phyloP scores from a whole-genome alignment of 2,888 invertebrate genomes.

The Liodrosophila aerea region DNA sequence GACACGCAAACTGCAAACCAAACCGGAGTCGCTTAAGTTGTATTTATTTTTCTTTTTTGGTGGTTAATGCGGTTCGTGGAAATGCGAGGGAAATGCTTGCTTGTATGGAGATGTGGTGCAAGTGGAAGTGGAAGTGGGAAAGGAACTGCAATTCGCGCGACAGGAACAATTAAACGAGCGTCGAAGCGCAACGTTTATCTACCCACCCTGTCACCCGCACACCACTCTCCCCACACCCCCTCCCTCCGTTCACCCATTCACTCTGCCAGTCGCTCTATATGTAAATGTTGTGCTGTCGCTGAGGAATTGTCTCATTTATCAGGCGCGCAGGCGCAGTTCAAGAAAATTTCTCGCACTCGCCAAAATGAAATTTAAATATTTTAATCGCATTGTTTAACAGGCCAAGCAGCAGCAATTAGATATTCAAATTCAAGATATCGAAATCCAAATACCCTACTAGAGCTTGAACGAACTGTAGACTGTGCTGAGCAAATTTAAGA shows the following conservation, averaged over 20 bases:
- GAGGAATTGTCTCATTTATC: constrained; percentile 71
- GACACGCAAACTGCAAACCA: constrained; percentile 42
- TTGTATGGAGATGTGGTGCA: not conserved
- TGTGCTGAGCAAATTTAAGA: no score
- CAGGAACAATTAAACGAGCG: constrained; percentile 72
- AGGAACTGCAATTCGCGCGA: constrained; percentile 67
- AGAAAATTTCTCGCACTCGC: constrained; percentile 55
- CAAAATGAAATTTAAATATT: constrained; percentile 68
- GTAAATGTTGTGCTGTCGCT: constrained; percentile 49
- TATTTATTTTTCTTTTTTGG: no score
- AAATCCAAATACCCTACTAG: no score
- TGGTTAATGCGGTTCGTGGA: constrained; percentile 12
- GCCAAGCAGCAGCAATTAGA: constrained; percentile 9
- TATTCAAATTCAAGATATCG: constrained; percentile 11
- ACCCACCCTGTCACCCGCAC: constrained; percentile 1
- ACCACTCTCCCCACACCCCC: not conserved
- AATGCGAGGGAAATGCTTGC: not conserved
- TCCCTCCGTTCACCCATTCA: not conserved
- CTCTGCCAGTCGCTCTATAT: constrained; percentile 52
- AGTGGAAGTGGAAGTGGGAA: constrained; percentile 12
- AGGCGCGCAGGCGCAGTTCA: constrained; percentile 67
- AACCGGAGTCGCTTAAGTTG: not conserved
- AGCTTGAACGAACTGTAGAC: no score
- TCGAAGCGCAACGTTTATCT: constrained; percentile 58
- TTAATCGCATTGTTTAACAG: constrained; percentile 67